Percentiles rank a stretch among this genome's conserved stretches.
Conservation (phyloP, 2,888 invertebrate genomes). For the Gisinianus flammeolus region DNA sequence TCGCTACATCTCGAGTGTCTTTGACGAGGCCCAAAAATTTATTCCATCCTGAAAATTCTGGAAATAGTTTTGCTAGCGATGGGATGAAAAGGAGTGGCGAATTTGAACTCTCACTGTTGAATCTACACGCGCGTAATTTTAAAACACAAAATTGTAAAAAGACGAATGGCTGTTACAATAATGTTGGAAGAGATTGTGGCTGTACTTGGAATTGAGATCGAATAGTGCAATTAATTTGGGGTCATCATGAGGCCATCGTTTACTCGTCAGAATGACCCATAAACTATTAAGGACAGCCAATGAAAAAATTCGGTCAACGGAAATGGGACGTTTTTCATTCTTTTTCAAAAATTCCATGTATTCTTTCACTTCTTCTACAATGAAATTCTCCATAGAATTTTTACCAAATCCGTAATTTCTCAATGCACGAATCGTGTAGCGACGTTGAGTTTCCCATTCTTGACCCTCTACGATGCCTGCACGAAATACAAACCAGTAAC, state of each 20-base stretch:
- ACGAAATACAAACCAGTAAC: background rate
- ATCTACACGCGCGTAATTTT: no score
- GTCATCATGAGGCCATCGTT: conserved; percentile 9
- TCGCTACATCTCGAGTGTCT: background rate
- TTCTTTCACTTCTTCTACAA: conserved; percentile 27
- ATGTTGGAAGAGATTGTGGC: no score
- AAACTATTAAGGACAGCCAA: conserved; percentile 2
- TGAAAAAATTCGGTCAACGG: background rate
- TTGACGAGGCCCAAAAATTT: background rate
- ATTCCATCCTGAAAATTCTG: conserved; percentile 3
- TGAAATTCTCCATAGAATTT: conserved; percentile 14
- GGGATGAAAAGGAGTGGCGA: background rate
- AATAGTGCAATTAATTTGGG: background rate
- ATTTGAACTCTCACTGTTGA: no score
- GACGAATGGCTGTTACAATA: no score
- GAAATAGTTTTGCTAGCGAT: background rate
- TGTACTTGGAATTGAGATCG: no score
- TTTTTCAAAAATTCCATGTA: background rate
- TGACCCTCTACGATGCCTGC: conserved; percentile 20
- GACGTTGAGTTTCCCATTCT: conserved; percentile 18
- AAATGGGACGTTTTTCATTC: background rate
- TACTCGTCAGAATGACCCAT: no score
- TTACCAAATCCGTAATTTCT: conserved; percentile 20
- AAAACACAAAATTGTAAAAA: no score
- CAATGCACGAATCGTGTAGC: conserved; percentile 15